These are phyloP conservation scores for Megaustenia siamemsis DNA, from an alignment of 2,888 invertebrate genomes.

Conservation along the genomic window DNA sequence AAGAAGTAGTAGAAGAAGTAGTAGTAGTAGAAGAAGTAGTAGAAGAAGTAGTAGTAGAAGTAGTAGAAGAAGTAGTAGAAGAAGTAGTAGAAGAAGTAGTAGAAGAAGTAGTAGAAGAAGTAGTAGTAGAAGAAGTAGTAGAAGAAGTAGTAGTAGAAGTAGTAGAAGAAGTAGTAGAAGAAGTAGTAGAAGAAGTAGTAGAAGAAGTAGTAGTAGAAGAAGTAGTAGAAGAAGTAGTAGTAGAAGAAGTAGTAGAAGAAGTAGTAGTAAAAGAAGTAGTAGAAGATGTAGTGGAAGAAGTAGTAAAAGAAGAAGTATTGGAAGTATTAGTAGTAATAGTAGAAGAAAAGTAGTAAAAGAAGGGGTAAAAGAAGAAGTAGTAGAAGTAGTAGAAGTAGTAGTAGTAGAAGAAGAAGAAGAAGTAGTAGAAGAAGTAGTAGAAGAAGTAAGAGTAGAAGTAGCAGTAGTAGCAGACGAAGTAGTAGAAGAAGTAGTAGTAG, in stretches of 20 bases:
- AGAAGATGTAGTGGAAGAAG: neutral
- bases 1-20: too few species aligned
- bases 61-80: too few species aligned
- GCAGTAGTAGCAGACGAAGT: too few species aligned
- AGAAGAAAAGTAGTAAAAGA: conserved; percentile 5
- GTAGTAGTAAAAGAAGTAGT: neutral
- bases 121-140: conserved; percentile 51
- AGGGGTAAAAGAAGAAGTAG: neutral
- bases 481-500: too few species aligned
- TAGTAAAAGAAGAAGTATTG: conserved; percentile 16
- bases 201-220: conserved; percentile 33
- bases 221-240: conserved; percentile 36
- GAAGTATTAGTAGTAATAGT: too few species aligned
- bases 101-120: conserved; percentile 43
- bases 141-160: conserved; percentile 50
- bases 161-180: conserved; percentile 34
- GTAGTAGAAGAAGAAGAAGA: conserved; percentile 29
- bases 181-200: conserved; percentile 40
- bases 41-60: too few species aligned
- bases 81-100: too few species aligned
- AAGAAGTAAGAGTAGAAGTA: too few species aligned
- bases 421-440: neutral
- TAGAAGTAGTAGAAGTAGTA: conserved; percentile 22
- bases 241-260: conserved; percentile 27
- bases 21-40: too few species aligned